Conservation (phyloP, 1,140 invertebrate genomes). For the Pissodes strobi region DNA sequence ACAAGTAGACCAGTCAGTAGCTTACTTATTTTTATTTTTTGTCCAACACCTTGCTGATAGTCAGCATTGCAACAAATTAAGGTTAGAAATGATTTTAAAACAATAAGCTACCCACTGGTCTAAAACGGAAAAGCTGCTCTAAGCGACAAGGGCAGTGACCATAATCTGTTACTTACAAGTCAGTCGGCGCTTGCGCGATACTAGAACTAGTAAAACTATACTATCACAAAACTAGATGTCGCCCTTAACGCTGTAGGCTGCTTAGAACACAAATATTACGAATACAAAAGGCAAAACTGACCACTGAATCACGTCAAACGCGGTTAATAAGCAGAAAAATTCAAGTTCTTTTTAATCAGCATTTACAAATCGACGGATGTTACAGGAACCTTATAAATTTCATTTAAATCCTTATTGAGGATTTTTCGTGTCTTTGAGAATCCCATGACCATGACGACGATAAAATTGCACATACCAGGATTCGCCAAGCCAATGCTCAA, state of each 20-base stretch:
- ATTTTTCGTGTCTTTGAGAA: too few relatives aligned
- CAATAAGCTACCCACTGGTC: constrained; percentile 9
- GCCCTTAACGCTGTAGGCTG: constrained; percentile 37
- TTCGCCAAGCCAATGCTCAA: too few relatives aligned
- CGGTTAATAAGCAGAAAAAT: constrained; percentile 26
- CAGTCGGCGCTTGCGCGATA: constrained; percentile 31
- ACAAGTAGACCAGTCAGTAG: constrained; percentile 35
- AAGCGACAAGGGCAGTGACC: constrained; percentile 33
- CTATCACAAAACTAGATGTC: constrained; percentile 43
- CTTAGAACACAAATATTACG: constrained; percentile 46
- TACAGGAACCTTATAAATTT: too few relatives aligned
- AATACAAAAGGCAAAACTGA: constrained; percentile 38
- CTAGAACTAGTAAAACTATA: constrained; percentile 39
- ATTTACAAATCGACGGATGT: too few relatives aligned
- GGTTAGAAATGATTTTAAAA: too few relatives aligned
- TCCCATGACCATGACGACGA: too few relatives aligned
- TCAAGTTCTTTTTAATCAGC: background rate
- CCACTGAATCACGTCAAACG: constrained; percentile 37
- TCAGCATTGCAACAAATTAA: too few relatives aligned
- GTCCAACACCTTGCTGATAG: too few relatives aligned
- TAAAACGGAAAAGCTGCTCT: constrained; percentile 23
- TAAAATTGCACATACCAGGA: too few relatives aligned
- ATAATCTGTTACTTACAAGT: constrained; percentile 38
- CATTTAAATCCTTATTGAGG: too few relatives aligned
- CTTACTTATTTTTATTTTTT: too few relatives aligned